These are phyloP conservation scores for Heliconius melpomene DNA, from an alignment of 1,140 invertebrate genomes.

Conservation along the genomic window DNA sequence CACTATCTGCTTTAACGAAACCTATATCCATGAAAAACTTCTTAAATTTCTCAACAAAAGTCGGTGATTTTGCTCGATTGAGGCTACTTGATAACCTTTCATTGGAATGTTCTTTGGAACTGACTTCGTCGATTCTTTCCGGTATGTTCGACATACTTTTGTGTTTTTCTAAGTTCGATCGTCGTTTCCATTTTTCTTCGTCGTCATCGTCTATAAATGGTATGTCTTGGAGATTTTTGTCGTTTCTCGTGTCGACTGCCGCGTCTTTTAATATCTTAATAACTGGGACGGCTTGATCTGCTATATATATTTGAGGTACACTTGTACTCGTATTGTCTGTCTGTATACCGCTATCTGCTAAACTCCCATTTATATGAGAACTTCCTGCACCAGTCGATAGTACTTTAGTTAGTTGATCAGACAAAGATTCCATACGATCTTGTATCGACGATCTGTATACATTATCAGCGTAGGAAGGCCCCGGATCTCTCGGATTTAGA, in stretches of 20 bases:
- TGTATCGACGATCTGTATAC: slow-evolving; percentile 59
- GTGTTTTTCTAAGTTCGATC: slow-evolving; percentile 63
- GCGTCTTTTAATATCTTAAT: slow-evolving; percentile 67
- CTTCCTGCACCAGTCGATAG: slow-evolving; percentile 68
- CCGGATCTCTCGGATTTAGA: slow-evolving; percentile 51
- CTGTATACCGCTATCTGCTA: slow-evolving; percentile 74
- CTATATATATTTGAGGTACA: slow-evolving; percentile 69
- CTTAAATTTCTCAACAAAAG: slow-evolving; percentile 75
- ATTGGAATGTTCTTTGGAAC: slow-evolving; percentile 58
- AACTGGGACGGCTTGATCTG: slow-evolving; percentile 47
- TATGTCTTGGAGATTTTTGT: slow-evolving; percentile 74
- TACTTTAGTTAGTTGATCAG: slow-evolving; percentile 71
- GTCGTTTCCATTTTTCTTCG: slow-evolving; percentile 55
- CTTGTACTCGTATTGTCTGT: slow-evolving; percentile 74
- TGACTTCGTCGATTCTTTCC: slow-evolving; percentile 66
- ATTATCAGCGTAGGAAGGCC: slow-evolving; percentile 65
- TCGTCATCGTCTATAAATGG: slow-evolving; percentile 76
- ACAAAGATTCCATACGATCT: slow-evolving; percentile 66
- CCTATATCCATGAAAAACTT: slow-evolving; percentile 75
- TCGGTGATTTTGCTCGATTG: slow-evolving; percentile 72
- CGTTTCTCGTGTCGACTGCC: slow-evolving; percentile 71
- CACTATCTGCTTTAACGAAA: slow-evolving; percentile 59
- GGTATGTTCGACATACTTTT: slow-evolving; percentile 75
- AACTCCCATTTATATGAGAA: slow-evolving; percentile 72
- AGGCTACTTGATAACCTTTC: slow-evolving; percentile 66